Conservation (phyloP, 2,113 vertebrate genomes). For the Thamnophis sirtalis region DNA sequence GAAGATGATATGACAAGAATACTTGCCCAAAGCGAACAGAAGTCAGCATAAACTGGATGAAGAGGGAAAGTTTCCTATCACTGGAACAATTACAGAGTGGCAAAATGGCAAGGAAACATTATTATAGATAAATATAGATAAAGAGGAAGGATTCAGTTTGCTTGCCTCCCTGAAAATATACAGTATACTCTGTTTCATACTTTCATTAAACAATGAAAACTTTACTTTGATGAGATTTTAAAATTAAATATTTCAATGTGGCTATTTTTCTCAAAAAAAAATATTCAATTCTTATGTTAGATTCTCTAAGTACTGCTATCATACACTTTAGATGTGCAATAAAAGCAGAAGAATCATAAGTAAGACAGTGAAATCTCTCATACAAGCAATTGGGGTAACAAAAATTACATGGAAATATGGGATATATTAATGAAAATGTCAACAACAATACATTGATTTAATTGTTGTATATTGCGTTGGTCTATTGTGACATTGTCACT, state of each 20-base stretch:
- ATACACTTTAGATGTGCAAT: not conserved
- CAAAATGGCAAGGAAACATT: not conserved
- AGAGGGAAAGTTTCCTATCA: not conserved
- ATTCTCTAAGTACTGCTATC: not conserved
- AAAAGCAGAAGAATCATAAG: not conserved
- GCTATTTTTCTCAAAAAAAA: not conserved
- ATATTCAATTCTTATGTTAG: not conserved
- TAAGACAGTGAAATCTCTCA: not conserved
- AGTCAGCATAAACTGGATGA: not conserved
- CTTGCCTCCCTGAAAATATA: not conserved
- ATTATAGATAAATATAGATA: not conserved
- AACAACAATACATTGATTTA: not conserved
- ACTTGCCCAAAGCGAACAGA: slow-evolving; percentile 7
- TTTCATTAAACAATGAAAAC: not conserved
- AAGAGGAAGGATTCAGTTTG: not conserved
- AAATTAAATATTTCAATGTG: not conserved
- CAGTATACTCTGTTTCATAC: not conserved
- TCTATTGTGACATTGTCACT: too few species aligned
- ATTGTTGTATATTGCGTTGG: too few species aligned
- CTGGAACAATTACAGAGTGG: slow-evolving; percentile 4
- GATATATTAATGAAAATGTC: not conserved
- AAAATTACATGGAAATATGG: not conserved
- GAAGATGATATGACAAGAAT: not conserved
- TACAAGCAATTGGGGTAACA: not conserved
- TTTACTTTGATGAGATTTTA: not conserved